Evolutionary conservation across 2,797 vertebrate species (phyloP).

Genomic region (Gymnoscopelus microlampas): DNA sequence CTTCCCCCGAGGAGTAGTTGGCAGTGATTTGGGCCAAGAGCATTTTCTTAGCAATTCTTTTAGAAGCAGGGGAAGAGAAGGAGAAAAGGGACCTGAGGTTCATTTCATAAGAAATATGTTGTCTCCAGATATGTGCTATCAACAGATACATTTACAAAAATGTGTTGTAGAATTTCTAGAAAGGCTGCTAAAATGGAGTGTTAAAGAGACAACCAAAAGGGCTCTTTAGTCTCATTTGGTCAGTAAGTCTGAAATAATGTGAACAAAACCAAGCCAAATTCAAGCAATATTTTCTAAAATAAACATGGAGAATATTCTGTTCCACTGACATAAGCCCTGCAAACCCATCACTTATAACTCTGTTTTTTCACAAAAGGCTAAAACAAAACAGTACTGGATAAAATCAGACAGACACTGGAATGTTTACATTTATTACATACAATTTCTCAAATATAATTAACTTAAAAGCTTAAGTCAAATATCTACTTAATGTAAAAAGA

Average conservation of each 20-base stretch:
- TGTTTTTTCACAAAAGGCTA: background rate
- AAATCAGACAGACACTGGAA: conserved; percentile 67
- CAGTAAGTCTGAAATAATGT: too few relatives aligned
- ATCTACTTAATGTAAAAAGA: too few relatives aligned
- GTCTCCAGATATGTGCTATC: conserved; percentile 37
- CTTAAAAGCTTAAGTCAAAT: too few relatives aligned
- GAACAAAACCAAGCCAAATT: too few relatives aligned
- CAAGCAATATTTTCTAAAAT: too few relatives aligned
- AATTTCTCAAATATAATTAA: conserved; percentile 16
- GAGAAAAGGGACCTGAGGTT: conserved; percentile 71
- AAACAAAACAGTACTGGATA: conserved; percentile 26
- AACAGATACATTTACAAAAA: background rate
- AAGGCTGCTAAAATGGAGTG: too few relatives aligned
- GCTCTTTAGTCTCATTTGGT: too few relatives aligned
- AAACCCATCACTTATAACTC: background rate
- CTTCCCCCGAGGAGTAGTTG: conserved; percentile 88
- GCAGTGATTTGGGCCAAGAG: conserved; percentile 98
- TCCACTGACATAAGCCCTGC: too few relatives aligned
- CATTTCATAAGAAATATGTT: conserved; percentile 61
- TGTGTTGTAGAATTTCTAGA: too few relatives aligned
- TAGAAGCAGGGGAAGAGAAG: conserved; percentile 77
- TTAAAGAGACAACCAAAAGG: too few relatives aligned
- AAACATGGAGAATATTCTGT: too few relatives aligned
- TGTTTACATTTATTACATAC: conserved; percentile 78
- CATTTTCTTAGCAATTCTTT: conserved; percentile 99